Base-by-base conservation (phyloP, 2,113 vertebrate genomes). In the Lanius collurio region DNA sequence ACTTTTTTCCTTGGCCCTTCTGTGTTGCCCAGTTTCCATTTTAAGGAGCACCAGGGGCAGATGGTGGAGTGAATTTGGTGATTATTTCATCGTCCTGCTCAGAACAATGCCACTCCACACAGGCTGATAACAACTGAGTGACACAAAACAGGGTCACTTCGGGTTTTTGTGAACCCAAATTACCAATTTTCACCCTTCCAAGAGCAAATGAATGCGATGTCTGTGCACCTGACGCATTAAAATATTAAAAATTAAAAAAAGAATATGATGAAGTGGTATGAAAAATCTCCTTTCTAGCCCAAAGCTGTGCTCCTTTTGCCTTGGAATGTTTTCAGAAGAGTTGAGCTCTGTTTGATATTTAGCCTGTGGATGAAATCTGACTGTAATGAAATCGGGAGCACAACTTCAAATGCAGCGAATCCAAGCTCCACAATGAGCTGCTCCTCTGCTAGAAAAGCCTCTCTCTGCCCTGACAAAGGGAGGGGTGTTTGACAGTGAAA, bases 321-420 rank as follows among this genome's bases (percentile, higher is more conserved):
- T 74, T 6, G 20, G 67, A 71, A 62, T 30, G 47, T 80, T 91
- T 93, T 87, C 77, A 93, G 80, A 67, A 55, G 74, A 24, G 73
- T 62, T 79, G 37, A 79, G 56, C 47, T 86, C 64, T 50, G 53
- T 92, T 94, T 95, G 88, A 92, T 92, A 55, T 73, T 83, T 30
- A 53, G 83, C 56, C 46, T 85, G 55, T 65, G 71, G 90, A 86
- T 94, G 50, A 69, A 94, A 74, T 62, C 31, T 77, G 75, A 39
- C 67, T 42, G 37, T 17, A 80, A 59, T 35, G 63, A 59, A 83
- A 96, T 90, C 9, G 22, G 41, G 62, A 42, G 35, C 70, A 88
- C 53, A 53, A 15, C 67, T 94, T 94, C 84, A 95, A 93, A 83
- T 69, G 57, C 75, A 42, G 30, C 2, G 18, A 68, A 69, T 26